Conservation (phyloP, 2,888 invertebrate genomes). For the Drosophila tanythrix region DNA sequence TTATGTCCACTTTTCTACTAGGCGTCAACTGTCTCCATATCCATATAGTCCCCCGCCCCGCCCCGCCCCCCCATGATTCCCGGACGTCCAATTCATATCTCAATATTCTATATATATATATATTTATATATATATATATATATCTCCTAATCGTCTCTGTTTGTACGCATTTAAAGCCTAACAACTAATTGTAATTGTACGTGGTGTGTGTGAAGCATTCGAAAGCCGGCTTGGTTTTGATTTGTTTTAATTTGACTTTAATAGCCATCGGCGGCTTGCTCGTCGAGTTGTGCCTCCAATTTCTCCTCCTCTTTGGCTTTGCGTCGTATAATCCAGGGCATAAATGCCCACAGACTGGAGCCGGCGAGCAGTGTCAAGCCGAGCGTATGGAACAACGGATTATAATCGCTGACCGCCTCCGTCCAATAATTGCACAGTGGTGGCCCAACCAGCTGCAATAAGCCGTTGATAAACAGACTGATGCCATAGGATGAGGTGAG, state of each 20-base stretch:
- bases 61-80: neutral
- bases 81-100: constrained; percentile 1
- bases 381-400: constrained; percentile 90
- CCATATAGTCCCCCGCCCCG: constrained; percentile 8
- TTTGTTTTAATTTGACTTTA: constrained; percentile 12
- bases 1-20: constrained; percentile 21
- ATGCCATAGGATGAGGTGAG: constrained; percentile 94
- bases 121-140: neutral
- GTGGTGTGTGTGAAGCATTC: constrained; percentile 38
- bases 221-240: constrained; percentile 7
- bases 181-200: constrained; percentile 71
- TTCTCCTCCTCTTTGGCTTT: constrained; percentile 72
- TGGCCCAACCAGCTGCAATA: constrained; percentile 92
- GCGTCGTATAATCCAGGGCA: constrained; percentile 88
- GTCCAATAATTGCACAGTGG: constrained; percentile 92
- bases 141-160: constrained; percentile 23
- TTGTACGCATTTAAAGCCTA: constrained; percentile 69
- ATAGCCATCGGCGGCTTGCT: constrained; percentile 63
- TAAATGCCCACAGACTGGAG: constrained; percentile 90
- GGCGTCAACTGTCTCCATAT: constrained; percentile 4
- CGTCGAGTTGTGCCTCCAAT: constrained; percentile 61
- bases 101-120: constrained; percentile 1
- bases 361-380: constrained; percentile 91
- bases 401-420: constrained; percentile 88
- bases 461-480: constrained; percentile 93